Percentiles rank a stretch among this genome's conserved stretches.
Conservation (phyloP, 2,113 vertebrate species). For the Varanus komodoensis region DNA sequence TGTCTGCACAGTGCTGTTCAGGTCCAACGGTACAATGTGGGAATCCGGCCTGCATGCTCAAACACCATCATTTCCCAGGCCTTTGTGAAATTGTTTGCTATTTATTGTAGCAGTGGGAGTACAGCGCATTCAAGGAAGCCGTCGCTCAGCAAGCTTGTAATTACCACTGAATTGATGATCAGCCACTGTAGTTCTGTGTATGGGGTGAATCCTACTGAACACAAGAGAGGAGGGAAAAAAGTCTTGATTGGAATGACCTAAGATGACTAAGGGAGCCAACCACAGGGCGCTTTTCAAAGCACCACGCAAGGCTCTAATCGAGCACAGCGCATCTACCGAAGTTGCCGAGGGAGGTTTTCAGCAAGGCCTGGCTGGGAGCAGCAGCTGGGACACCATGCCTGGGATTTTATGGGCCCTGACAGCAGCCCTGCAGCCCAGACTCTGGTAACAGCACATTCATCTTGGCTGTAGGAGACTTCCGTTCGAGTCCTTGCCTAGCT, state of each 20-base stretch:
- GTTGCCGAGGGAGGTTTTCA: slow-evolving; percentile 44
- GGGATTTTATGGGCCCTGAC: not conserved
- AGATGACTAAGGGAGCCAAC: not conserved
- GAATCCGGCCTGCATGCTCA: slow-evolving; percentile 41
- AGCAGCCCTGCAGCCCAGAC: not conserved
- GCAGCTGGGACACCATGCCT: not conserved
- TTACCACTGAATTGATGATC: slow-evolving; percentile 46
- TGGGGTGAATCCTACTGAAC: not conserved
- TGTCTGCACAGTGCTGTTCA: not conserved
- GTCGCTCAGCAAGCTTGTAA: slow-evolving; percentile 31
- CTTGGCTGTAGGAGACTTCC: not conserved
- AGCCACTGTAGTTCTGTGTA: not conserved
- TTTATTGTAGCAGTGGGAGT: slow-evolving; percentile 58
- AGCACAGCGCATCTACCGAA: slow-evolving; percentile 40
- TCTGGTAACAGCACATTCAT: not conserved
- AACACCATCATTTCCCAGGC: slow-evolving; percentile 52
- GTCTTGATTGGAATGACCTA: not conserved
- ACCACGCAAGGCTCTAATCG: slow-evolving; percentile 54
- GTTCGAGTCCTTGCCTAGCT: not conserved
- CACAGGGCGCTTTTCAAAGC: not conserved
- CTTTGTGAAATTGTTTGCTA: slow-evolving; percentile 55
- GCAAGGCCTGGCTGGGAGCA: too few species aligned
- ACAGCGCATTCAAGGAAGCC: slow-evolving; percentile 45
- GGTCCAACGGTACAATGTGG: slow-evolving; percentile 8
- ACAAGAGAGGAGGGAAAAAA: not conserved